phyloP scores from a whole-genome alignment of 2,113 vertebrate species.

The Urocitellus parryii region DNA sequence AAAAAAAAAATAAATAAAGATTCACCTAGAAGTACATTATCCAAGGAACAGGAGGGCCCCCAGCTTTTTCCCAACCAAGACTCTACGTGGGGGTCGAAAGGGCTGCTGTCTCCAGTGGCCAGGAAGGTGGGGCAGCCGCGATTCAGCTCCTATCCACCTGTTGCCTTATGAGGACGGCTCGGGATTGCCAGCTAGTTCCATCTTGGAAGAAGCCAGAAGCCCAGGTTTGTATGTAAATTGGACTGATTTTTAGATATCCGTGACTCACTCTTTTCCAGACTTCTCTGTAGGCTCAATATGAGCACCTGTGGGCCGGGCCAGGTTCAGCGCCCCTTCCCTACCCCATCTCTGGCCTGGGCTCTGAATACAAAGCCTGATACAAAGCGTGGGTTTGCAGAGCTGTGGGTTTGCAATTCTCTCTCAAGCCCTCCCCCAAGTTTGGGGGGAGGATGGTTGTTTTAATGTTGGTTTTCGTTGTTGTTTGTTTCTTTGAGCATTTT shows the following conservation, averaged over 20 bases:
- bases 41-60: too few relatives aligned
- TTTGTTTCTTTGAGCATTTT: not conserved
- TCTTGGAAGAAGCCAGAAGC: not conserved
- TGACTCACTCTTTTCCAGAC: not conserved
- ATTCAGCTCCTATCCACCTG: not conserved
- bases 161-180: not conserved
- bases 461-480: too few relatives aligned
- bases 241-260: slow-evolving; percentile 21
- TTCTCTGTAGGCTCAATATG: not conserved
- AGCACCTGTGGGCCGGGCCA: not conserved
- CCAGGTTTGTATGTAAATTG: not conserved
- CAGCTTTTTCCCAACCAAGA: not conserved
- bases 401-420: not conserved
- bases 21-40: not conserved
- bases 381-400: too few relatives aligned
- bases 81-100: not conserved
- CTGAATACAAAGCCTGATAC: not conserved
- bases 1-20: not conserved
- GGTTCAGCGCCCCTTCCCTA: not conserved
- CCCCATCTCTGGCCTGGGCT: not conserved
- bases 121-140: not conserved
- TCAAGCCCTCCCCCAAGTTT: not conserved
- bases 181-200: not conserved
- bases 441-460: too few relatives aligned
- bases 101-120: not conserved